These are phyloP conservation scores for Azorinus chamasolen DNA, from an alignment of 2,888 invertebrate genomes.

Conservation along the genomic window DNA sequence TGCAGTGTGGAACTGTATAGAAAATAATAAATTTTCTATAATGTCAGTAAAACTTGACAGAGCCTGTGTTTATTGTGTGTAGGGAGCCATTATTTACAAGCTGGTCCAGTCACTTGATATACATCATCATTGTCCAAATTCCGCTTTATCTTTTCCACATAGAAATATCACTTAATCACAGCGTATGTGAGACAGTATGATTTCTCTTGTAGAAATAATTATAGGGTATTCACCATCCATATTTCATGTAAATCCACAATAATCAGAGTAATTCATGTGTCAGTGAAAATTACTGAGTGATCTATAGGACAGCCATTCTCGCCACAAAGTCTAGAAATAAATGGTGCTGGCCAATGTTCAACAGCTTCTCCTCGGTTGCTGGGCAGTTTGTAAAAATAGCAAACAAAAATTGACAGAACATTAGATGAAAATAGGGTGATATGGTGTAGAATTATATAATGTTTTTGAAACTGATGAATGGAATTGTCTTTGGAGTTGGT, in stretches of 20 bases:
- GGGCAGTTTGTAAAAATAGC: no score
- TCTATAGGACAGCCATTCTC: constrained; percentile 49
- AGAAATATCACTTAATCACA: constrained; percentile 47
- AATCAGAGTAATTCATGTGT: constrained; percentile 59
- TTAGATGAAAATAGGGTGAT: no score
- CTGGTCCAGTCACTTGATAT: constrained; percentile 41
- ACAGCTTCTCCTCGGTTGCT: constrained; percentile 7
- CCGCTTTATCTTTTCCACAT: constrained; percentile 48
- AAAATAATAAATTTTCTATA: no score
- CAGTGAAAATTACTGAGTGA: constrained; percentile 61
- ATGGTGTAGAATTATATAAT: no score
- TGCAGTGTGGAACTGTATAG: no score
- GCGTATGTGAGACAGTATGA: constrained; percentile 53
- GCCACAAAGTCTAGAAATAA: constrained; percentile 52
- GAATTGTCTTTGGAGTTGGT: no score
- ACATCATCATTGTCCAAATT: constrained; percentile 51
- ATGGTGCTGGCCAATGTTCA: constrained; percentile 23
- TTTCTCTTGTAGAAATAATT: constrained; percentile 65
- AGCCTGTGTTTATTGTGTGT: constrained; percentile 46
- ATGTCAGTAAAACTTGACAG: constrained; percentile 10
- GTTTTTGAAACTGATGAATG: no score
- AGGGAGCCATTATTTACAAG: constrained; percentile 40
- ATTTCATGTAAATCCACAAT: constrained; percentile 65
- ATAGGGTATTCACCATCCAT: constrained; percentile 55
- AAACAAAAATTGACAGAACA: no score